Evolutionary conservation across 2,113 vertebrate genomes (phyloP).

Genomic region (Leptobrachium ailaonicum): DNA sequence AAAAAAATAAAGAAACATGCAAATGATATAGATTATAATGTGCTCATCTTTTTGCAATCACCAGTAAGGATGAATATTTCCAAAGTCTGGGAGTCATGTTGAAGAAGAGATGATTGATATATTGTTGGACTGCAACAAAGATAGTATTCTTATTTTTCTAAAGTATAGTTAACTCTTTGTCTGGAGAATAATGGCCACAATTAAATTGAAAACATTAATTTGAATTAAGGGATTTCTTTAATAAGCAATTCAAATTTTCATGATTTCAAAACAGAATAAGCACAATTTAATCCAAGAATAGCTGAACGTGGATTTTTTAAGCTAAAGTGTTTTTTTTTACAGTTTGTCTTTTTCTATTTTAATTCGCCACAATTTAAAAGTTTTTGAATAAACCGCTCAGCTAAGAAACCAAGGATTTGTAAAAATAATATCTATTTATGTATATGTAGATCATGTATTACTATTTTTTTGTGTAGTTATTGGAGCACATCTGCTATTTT

Average conservation of each 20-base stretch:
- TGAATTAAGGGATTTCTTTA: no score
- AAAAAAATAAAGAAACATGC: conserved; percentile 14
- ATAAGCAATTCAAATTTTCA: no score
- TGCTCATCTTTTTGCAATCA: conserved; percentile 38
- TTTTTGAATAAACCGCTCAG: no score
- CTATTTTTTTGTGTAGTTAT: background rate
- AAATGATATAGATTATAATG: conserved; percentile 21
- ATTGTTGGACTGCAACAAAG: background rate
- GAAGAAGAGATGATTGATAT: conserved; percentile 2
- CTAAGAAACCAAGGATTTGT: no score
- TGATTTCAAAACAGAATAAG: no score
- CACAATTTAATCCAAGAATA: no score
- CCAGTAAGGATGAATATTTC: conserved; percentile 24
- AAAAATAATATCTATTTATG: no score
- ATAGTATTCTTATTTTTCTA: background rate
- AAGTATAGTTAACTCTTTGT: background rate
- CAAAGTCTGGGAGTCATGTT: conserved; percentile 11
- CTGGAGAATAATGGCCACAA: background rate
- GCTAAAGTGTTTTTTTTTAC: no score
- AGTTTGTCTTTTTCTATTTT: no score
- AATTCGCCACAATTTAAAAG: no score
- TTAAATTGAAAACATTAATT: background rate
- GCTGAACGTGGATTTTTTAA: no score
- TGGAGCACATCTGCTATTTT: background rate
- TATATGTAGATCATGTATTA: no score